Evolutionary conservation across 2,113 vertebrate species (phyloP), one percentile per base, ranked within the genome.

Genomic region (Nibea coibor): DNA sequence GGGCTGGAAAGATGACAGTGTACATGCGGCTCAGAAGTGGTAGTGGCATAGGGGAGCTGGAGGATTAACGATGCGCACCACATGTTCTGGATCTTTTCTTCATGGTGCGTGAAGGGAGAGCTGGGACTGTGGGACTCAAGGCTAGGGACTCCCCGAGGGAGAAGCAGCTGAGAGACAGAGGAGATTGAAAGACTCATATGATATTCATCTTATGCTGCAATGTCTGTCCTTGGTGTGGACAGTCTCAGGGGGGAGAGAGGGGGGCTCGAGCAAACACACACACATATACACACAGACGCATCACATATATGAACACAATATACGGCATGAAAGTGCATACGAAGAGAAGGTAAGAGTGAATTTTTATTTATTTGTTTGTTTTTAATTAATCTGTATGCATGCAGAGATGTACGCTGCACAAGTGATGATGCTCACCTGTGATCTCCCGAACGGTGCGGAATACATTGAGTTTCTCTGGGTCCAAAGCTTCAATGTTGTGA

Each of bases 371-470:
- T 69, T 20, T 24, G 20, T 71, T 54, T 17, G 4, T 61, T 66
- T 63, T 42, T 69, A 53, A 39, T 57, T 45, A 20, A 74, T 62
- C 51, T 0, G 4, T 26, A 48, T 73, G 47, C 48, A 59, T 70
- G 74, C 26, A 54, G 24, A 50, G 54, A 31, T 12, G 16, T 12
- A 47, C 42, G n/a, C 19, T 35, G 57, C 26, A 5, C n/a, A 65
- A 53, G 1, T 43, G 4, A 68, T 59, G 22, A 39, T 5, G 65
- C 90, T 94, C 94, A 99, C 98, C 98, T 94, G 98, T 99, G 91
- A 99, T 97, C 89, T 99, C 98, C 84, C 97, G 94, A 74, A 99
- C 97, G 0, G 97, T 99, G 79, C 96, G 96, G 81, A 99, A 99
- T n/a, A 99, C 95, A 28, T 96, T 98, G 69, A 99, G 94, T 85